Conservation (phyloP, 2,888 invertebrate genomes). For the Megaustenia siamemsis region DNA sequence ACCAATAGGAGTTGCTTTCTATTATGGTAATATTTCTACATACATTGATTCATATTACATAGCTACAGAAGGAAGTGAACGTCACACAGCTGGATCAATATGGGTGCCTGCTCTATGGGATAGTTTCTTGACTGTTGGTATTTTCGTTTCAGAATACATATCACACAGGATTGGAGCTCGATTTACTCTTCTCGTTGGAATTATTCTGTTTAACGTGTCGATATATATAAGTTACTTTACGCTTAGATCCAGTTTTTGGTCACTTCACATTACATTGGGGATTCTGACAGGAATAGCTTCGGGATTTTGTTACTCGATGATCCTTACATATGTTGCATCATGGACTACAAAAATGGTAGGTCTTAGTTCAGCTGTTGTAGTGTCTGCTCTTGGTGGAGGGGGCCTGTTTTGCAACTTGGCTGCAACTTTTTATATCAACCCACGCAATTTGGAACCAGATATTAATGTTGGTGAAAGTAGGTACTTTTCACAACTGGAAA, state of each 20-base stretch:
- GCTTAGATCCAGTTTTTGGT: neutral
- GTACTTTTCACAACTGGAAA: neutral
- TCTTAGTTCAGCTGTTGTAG: neutral
- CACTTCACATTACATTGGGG: neutral
- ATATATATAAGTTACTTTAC: neutral
- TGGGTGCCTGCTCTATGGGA: neutral
- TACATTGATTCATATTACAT: slow-evolving; percentile 32
- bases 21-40: slow-evolving; percentile 5
- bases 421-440: slow-evolving; percentile 13
- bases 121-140: neutral
- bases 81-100: slow-evolving; percentile 2
- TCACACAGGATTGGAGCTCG: neutral
- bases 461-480: neutral
- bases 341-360: neutral
- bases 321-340: neutral
- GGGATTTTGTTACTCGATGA: slow-evolving; percentile 2
- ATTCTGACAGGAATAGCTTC: neutral
- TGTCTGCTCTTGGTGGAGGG: slow-evolving; percentile 12
- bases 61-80: neutral
- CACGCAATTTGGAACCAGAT: neutral
- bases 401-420: neutral
- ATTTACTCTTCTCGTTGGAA: neutral
- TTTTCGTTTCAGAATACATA: neutral
- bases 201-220: neutral
- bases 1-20: neutral